Conservation (phyloP, 1,140 invertebrate species). For the Tetragonula clypearis region DNA sequence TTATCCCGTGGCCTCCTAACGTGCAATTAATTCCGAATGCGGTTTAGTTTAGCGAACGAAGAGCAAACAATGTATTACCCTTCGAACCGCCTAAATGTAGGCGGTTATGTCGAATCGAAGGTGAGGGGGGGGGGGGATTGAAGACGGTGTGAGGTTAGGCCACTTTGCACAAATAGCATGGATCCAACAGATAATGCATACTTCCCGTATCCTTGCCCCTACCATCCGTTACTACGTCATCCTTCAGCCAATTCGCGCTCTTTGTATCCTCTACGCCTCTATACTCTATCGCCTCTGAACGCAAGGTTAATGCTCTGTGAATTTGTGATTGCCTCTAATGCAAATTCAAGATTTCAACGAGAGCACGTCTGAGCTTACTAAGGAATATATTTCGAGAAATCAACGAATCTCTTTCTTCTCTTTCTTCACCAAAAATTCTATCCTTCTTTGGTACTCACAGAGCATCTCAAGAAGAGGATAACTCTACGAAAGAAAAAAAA, state of each 20-base stretch:
- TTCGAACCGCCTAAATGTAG: slow-evolving; percentile 71
- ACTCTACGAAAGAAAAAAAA: too few relatives aligned
- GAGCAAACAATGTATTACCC: slow-evolving; percentile 77
- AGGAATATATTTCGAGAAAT: slow-evolving; percentile 24
- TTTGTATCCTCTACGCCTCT: slow-evolving; percentile 47
- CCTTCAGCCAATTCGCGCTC: slow-evolving; percentile 34
- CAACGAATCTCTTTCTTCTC: slow-evolving; percentile 9
- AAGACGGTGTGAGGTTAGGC: slow-evolving; percentile 59
- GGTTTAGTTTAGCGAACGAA: slow-evolving; percentile 77
- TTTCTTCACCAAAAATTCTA: not conserved
- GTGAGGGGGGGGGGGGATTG: slow-evolving; percentile 21
- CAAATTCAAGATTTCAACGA: slow-evolving; percentile 62
- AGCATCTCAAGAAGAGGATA: too few relatives aligned
- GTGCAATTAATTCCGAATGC: slow-evolving; percentile 77
- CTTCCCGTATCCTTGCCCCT: slow-evolving; percentile 59
- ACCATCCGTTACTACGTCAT: slow-evolving; percentile 50
- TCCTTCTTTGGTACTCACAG: not conserved
- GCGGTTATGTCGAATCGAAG: slow-evolving; percentile 68
- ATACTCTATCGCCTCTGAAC: slow-evolving; percentile 34
- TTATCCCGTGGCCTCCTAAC: slow-evolving; percentile 75
- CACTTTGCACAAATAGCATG: slow-evolving; percentile 76
- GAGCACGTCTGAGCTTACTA: slow-evolving; percentile 15
- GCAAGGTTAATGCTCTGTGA: slow-evolving; percentile 70
- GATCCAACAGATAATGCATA: slow-evolving; percentile 74
- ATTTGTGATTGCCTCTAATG: slow-evolving; percentile 73